A percentile compares a stretch with the other conserved stretches of the same genome.
These are phyloP conservation scores for Clarias magur DNA, from an alignment of 2,113 vertebrate genomes.

Conservation along the genomic window DNA sequence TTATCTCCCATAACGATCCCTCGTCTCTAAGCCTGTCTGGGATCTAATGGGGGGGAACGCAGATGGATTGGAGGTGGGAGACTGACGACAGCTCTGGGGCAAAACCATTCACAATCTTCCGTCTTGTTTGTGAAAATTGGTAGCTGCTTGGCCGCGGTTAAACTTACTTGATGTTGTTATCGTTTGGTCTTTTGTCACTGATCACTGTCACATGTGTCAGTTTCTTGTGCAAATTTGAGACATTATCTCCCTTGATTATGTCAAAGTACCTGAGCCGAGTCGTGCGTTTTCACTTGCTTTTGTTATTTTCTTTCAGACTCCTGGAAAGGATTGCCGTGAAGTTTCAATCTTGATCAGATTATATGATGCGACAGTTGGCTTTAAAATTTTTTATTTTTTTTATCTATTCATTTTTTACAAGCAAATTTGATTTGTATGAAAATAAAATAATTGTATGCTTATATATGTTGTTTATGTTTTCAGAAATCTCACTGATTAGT, in stretches of 20 bases:
- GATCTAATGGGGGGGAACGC: conserved; percentile 55
- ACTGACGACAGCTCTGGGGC: conserved; percentile 36
- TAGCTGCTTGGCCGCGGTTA: conserved; percentile 16
- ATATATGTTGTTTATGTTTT: background rate
- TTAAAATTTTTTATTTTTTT: background rate
- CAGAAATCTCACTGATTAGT: background rate
- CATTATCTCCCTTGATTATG: background rate
- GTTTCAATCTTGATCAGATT: background rate
- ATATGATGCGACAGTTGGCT: background rate
- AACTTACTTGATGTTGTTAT: conserved; percentile 16
- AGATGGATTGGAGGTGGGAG: conserved; percentile 54
- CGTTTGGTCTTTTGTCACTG: background rate
- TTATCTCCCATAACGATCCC: conserved; percentile 54
- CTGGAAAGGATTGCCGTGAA: background rate
- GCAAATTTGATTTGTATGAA: background rate
- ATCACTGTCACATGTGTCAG: background rate
- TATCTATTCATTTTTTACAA: background rate
- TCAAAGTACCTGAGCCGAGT: too few relatives aligned
- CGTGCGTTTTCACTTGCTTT: background rate
- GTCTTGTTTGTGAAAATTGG: conserved; percentile 37
- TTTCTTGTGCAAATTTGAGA: background rate
- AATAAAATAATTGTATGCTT: background rate
- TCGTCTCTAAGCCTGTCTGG: conserved; percentile 56
- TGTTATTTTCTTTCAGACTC: background rate
- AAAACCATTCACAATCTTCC: conserved; percentile 31